Evolutionary conservation across 1,140 invertebrate genomes (phyloP), one percentile per base, ranked within the genome.

Genomic region (Euborellia annulipes): DNA sequence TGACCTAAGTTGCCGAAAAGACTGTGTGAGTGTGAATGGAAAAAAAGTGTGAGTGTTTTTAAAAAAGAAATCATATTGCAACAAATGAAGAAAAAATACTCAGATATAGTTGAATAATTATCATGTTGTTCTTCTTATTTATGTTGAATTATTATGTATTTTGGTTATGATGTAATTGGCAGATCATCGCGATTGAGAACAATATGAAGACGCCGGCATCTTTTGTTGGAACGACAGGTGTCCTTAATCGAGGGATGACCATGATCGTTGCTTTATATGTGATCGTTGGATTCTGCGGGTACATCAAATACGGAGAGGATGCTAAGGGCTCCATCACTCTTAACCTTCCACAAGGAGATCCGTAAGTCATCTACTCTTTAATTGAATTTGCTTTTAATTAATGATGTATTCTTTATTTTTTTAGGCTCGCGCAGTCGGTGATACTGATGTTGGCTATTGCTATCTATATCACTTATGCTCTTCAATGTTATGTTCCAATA

Each of bases 401-500:
- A n/a, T n/a, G n/a, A n/a, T 27, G 23, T 27, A 27, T 27, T 27
- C 18, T 53, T 47, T 51, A 49, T 54, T 43, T 51, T 71, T 70
- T 27, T 66, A 90, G 87, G 38, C 65, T 88, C 51, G 79, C 86
- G 13, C 73, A 85, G 54, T 65, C 70, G 21, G 82, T 89, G n/a
- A 80, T 82, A 55, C 62, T 87, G 1, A 78, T 88, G 59, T 92
- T 92, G 60, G 81, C 85, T 0, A 52, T 91, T 2, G 85, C 87
- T 1, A 89, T 92, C 23, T 91, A 86, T 61, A 80, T 93, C 41
- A 84, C 85, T 0, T 94, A 92, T 65, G 83, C 82, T 2, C 65
- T 96, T n/a, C 91, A 96, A 65, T 82, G 88, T 37, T 97, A 91
- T 63, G 90, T 96, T 2, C 88, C 92, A 0, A 77, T 93, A 9